phyloP scores from a whole-genome alignment of 2,113 vertebrate species.

The Macquaria ambigua region DNA sequence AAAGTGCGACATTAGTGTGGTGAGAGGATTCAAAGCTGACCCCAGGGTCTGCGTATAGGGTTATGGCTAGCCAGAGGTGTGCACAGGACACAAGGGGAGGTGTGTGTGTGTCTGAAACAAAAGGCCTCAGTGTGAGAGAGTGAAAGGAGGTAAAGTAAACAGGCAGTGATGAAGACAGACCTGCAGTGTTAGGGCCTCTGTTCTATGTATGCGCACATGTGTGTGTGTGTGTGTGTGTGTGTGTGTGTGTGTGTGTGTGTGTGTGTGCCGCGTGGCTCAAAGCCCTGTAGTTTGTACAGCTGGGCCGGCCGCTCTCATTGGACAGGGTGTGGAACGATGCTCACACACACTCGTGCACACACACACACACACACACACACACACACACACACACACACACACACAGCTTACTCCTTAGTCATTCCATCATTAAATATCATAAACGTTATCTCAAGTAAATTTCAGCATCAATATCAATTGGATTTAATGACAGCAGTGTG shows the following conservation, averaged over 20 bases:
- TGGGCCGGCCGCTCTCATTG: constrained; percentile 79
- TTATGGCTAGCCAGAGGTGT: constrained; percentile 55
- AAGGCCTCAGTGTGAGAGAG: constrained; percentile 90
- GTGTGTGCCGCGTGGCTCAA: constrained; percentile 77
- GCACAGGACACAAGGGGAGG: constrained; percentile 56
- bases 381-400: constrained; percentile 16
- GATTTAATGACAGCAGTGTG: neutral
- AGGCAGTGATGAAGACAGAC: constrained; percentile 89
- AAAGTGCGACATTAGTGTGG: neutral
- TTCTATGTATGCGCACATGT: constrained; percentile 60
- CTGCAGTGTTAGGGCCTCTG: constrained; percentile 87
- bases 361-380: constrained; percentile 7
- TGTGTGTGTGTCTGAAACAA: constrained; percentile 79
- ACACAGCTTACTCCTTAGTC: neutral
- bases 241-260: constrained; percentile 62
- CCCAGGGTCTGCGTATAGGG: constrained; percentile 31
- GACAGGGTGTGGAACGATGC: constrained; percentile 43
- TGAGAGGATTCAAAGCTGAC: constrained; percentile 38
- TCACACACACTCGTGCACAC: neutral
- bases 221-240: constrained; percentile 58
- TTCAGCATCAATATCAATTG: constrained; percentile 24
- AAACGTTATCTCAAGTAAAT: constrained; percentile 44
- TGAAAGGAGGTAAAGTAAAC: constrained; percentile 94
- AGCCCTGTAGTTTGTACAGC: constrained; percentile 91
- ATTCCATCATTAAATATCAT: constrained; percentile 6